A percentile compares a stretch with the other conserved stretches of the same genome.
Evolutionary conservation across 2,113 vertebrate species (phyloP).

Genomic region (Hyaena hyaena): DNA sequence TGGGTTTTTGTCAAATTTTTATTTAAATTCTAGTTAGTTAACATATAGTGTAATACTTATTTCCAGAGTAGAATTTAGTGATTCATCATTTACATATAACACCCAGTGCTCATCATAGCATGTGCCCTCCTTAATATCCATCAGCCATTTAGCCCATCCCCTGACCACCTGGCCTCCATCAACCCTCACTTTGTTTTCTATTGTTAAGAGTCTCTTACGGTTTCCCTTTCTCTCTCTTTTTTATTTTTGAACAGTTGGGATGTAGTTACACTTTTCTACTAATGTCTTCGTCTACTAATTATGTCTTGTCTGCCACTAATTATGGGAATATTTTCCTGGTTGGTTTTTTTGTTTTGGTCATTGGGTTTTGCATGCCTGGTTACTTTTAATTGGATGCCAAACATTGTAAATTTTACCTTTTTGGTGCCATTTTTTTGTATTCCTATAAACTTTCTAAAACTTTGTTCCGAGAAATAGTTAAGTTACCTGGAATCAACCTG

Average conservation of each 20-base stretch:
- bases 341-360: background rate
- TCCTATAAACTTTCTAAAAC: background rate
- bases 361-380: background rate
- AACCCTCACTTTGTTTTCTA: no score
- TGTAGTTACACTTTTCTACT: background rate
- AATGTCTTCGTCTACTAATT: background rate
- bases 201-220: no score
- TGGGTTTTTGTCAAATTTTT: no score
- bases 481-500: background rate
- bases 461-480: conserved; percentile 31
- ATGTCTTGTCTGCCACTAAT: background rate
- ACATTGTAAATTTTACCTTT: background rate
- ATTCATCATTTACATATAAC: no score
- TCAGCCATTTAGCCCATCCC: no score
- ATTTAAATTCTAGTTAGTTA: no score
- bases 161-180: no score
- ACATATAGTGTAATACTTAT: no score
- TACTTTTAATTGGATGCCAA: conserved; percentile 7
- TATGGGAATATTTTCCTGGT: background rate
- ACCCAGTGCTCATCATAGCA: no score
- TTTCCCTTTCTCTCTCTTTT: no score
- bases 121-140: no score
- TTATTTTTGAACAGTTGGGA: background rate
- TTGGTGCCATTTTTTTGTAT: background rate
- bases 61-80: no score